Base-by-base conservation (phyloP, 2,113 vertebrate species). In the Atlantisia rogersi region DNA sequence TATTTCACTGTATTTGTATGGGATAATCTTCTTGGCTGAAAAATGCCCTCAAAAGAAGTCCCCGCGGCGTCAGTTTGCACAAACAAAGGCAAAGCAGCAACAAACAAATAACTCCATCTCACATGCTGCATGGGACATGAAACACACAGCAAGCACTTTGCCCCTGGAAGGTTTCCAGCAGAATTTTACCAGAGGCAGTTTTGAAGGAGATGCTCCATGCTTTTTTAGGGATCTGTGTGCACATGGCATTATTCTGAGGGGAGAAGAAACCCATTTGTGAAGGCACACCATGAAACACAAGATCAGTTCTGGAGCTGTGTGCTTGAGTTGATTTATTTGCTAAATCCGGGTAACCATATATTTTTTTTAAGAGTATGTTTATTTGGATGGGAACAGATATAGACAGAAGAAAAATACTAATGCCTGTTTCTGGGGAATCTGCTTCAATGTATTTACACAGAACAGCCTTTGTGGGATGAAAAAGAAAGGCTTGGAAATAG, bases 21-120 rank as follows among this genome's bases (percentile, higher is more conserved):
- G 60, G 55, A 94, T 96, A 96, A 97, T 96, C 94, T 96, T 73
- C 80, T 94, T 94, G 95, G 96, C 94, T 95, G 96, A 97, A 96
- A 97, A 94, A 87, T 85, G 74, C 55, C 86, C 81, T 95, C 86
- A 76, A 73, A 92, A 97, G 88, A 94, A 93, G 86, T 94, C 94
- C 77, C 96, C 77, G 81, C 32, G 96, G 96, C 96, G 59, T 97
- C 96, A 94, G 96, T 89, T 96, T 96, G 94, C 96, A 93, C 91
- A 96, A 96, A 96, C 92, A 94, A 92, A 96, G 88, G 82, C 83
- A 85, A 94, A 92, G 88, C 92, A 96, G 94, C 78, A 97, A 96
- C 96, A 97, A 97, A 97, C 89, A 96, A 96, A 93, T 92, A 96
- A 77, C 68, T 94, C 50, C 65, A 52, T 89, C 78, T 89, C 0